Conservation (phyloP, 2,113 vertebrate species). For the Arvicanthis niloticus region DNA sequence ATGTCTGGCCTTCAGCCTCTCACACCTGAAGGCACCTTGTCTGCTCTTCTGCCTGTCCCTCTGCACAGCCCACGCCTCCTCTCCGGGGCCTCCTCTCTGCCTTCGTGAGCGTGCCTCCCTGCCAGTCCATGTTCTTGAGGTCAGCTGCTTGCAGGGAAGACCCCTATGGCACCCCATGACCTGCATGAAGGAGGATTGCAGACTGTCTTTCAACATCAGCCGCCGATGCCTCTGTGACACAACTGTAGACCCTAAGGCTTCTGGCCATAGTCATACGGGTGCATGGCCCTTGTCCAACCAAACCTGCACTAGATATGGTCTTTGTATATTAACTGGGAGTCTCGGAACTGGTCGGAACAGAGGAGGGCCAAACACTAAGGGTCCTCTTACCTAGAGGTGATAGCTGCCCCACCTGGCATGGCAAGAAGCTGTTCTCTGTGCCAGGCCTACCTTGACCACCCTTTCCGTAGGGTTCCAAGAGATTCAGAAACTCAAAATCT, state of each 20-base stretch:
- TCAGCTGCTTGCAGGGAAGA: background rate
- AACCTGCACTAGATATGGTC: background rate
- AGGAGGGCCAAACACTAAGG: background rate
- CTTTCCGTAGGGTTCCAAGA: background rate
- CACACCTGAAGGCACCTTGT: background rate
- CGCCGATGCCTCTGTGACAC: background rate
- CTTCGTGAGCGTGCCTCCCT: background rate
- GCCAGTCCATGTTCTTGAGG: background rate
- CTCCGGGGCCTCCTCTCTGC: background rate
- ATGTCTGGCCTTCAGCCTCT: background rate
- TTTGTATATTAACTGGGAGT: fast-evolving
- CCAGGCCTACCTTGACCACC: background rate
- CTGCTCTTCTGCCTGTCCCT: background rate
- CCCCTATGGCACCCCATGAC: fast-evolving
- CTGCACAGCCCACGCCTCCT: background rate
- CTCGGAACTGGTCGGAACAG: background rate
- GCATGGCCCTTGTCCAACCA: background rate
- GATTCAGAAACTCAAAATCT: fast-evolving
- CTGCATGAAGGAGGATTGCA: background rate
- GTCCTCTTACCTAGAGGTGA: background rate
- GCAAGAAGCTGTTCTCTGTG: background rate
- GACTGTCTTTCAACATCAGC: background rate
- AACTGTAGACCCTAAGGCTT: background rate
- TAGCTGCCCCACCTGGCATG: fast-evolving
- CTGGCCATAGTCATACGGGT: background rate